Conservation (phyloP, 2,797 vertebrate species). For the Tragopan temminckii region DNA sequence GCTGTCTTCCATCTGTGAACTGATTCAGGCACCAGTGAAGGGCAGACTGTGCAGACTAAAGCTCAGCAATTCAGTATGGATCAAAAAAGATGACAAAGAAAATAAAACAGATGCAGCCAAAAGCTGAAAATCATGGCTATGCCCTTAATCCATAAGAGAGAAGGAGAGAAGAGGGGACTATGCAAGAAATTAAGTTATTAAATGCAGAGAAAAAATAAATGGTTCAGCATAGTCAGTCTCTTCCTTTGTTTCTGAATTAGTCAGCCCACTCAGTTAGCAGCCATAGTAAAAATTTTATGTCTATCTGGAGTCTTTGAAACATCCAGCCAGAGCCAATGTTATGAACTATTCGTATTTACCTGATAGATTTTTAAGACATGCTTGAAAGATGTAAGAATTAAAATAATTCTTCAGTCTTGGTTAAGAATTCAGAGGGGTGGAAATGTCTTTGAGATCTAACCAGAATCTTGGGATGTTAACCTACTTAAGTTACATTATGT, state of each 20-base stretch:
- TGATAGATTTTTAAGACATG: background rate
- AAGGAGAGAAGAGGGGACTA: background rate
- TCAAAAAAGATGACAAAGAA: background rate
- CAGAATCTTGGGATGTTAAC: conserved; percentile 18
- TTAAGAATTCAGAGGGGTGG: background rate
- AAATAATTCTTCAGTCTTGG: background rate
- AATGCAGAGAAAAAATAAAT: background rate
- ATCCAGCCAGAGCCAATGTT: background rate
- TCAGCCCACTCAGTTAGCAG: background rate
- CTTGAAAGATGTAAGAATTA: background rate
- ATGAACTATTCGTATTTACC: background rate
- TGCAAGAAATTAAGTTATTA: background rate
- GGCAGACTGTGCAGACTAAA: accelerated
- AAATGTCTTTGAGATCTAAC: conserved; percentile 7
- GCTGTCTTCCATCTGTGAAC: background rate
- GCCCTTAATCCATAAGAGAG: background rate
- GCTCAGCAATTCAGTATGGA: background rate
- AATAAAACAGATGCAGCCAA: background rate
- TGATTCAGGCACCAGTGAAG: background rate
- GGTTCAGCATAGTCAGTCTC: background rate
- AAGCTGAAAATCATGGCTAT: background rate
- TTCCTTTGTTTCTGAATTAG: background rate
- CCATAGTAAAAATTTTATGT: background rate
- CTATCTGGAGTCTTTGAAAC: background rate
- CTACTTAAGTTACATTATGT: conserved; percentile 58